A percentile compares a stretch with the other conserved stretches of the same genome.
phyloP scores from a whole-genome alignment of 2,888 invertebrate genomes.

The Sisyra nigra region DNA sequence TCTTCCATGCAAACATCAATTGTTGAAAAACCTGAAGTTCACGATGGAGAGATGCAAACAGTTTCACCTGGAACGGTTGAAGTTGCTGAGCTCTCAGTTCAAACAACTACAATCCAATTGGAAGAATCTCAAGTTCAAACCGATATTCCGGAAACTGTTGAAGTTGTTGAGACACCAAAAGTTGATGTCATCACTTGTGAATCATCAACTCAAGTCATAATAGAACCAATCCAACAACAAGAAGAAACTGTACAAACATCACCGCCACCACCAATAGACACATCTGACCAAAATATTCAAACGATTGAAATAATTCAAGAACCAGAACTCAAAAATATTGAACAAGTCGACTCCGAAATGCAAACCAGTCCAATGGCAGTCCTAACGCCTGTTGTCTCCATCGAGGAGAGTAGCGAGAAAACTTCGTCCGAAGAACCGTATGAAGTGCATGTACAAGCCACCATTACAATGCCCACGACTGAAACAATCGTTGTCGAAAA shows the following conservation, averaged over 20 bases:
- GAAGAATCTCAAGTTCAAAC: constrained; percentile 26
- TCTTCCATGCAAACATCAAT: constrained; percentile 26
- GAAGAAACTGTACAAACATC: constrained; percentile 26
- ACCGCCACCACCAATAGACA: constrained; percentile 13
- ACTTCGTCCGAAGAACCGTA: constrained; percentile 33
- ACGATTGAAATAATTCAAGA: constrained; percentile 16
- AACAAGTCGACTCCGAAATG: constrained; percentile 24
- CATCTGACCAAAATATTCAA: constrained; percentile 20
- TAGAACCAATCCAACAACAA: constrained; percentile 16
- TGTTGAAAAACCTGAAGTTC: constrained; percentile 19
- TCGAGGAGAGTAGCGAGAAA: constrained; percentile 27
- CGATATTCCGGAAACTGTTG: constrained; percentile 23
- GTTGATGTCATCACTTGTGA: constrained; percentile 27
- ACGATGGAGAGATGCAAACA: constrained; percentile 29
- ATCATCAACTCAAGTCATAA: constrained; percentile 19
- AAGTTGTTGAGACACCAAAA: constrained; percentile 7
- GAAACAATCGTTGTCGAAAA: constrained; percentile 9
- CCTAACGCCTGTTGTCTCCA: constrained; percentile 32
- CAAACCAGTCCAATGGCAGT: constrained; percentile 45
- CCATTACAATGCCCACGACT: constrained; percentile 32
- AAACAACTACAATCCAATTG: constrained; percentile 21
- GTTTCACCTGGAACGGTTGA: constrained; percentile 21
- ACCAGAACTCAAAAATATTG: constrained; percentile 10
- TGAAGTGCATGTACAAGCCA: constrained; percentile 42
- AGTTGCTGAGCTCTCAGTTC: constrained; percentile 21